A percentile compares a stretch with the other conserved stretches of the same genome.
These are phyloP conservation scores for Choristoneura fumiferana DNA, from an alignment of 1,140 invertebrate species.

Conservation along the genomic window DNA sequence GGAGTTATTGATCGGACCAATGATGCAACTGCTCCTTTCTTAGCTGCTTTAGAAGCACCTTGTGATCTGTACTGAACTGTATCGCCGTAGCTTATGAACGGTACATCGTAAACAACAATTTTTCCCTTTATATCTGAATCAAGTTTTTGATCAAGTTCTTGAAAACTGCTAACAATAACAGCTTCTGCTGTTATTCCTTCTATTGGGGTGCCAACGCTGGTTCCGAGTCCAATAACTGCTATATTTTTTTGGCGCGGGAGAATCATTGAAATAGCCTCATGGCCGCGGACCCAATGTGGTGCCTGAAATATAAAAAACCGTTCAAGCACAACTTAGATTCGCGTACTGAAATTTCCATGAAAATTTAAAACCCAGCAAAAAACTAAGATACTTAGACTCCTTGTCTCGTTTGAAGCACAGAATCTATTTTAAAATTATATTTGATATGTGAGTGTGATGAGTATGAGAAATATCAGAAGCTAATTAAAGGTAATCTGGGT, in stretches of 20 bases:
- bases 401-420: no score
- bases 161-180: constrained; percentile 84
- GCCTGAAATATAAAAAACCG: constrained; percentile 39
- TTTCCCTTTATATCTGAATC: constrained; percentile 81
- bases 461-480: no score
- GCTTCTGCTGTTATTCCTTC: constrained; percentile 85
- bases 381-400: no score
- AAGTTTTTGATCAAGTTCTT: constrained; percentile 80
- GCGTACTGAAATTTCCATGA: no score
- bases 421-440: no score
- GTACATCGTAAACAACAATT: constrained; percentile 87
- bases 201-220: constrained; percentile 81
- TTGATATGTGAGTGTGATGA: no score
- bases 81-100: constrained; percentile 81
- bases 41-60: constrained; percentile 81
- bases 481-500: no score
- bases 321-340: background rate
- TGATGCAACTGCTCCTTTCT: constrained; percentile 87
- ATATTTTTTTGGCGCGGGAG: constrained; percentile 79
- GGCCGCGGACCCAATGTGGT: constrained; percentile 70
- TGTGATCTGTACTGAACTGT: constrained; percentile 73
- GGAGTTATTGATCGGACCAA: constrained; percentile 87
- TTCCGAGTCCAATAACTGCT: constrained; percentile 81
- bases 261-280: constrained; percentile 80
- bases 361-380: no score